Evolutionary conservation across 2,113 vertebrate genomes (phyloP), one percentile per base, ranked within the genome.

Genomic region (Lasiurus cinereus): DNA sequence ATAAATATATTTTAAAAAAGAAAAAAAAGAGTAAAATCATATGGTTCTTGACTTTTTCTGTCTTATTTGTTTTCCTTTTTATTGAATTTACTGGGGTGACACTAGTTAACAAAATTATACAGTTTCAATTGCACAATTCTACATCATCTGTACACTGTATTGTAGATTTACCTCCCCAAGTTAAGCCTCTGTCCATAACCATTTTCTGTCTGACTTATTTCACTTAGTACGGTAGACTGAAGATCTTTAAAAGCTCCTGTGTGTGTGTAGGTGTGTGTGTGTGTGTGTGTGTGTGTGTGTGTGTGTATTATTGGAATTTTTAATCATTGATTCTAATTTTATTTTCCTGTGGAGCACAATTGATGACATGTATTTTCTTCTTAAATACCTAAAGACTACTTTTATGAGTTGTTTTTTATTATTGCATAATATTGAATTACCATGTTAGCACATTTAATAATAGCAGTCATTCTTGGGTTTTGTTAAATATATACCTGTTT

Each of bases 391-490:
- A 16, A 92, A 92, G 39, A 87, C 19, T 0, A 54, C 29, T 91
- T 27, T 90, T 22, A 48, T 46, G 59, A 88, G 27, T 80, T 96
- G 67, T 88, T 31, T 90, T 10, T 80, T 91, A 12, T 83, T 92
- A 56, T 93, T 86, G 78, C 0, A 6, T 54, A 88, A 77, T 31
- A 83, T 76, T 82, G 43, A 91, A 66, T 79, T 86, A 18, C 46
- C 6, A 36, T 1, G 3, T 86, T 70, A 92, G 39, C 52, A 48
- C 33, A 83, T 27, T 88, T 73, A 82, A 43, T 79, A 62, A 64
- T 87, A 66, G n/a, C 6, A 84, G 43, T 70, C 54, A 87, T n/a
- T 88, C 39, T 90, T 96, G 8, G n/a, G 27, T 73, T 96, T 88
- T 95, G 15, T 73, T 89, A 66, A 73, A 31, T 83, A 1, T 73